Conservation (phyloP, 1,140 invertebrate genomes). For the Drosophila pruinosa region DNA sequence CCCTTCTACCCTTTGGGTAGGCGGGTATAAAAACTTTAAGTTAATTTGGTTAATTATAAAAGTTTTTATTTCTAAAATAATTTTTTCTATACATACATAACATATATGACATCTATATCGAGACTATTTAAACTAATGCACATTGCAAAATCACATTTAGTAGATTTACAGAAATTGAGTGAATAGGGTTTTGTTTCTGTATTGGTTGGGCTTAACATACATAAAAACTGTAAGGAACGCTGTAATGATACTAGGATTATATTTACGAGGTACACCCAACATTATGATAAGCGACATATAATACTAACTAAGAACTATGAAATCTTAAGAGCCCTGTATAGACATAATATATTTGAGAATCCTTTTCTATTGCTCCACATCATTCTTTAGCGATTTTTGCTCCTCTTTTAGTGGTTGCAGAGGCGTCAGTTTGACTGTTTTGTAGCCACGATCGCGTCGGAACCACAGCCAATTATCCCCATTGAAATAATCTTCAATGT, state of each 20-base stretch:
- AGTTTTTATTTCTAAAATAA: neutral
- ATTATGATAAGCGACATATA: conserved; percentile 19
- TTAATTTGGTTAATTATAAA: neutral
- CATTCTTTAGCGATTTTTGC: neutral
- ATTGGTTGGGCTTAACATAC: conserved; percentile 16
- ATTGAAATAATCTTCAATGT: conserved; percentile 91
- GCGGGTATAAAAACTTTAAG: neutral
- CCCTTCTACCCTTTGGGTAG: too few relatives aligned
- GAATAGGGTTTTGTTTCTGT: conserved; percentile 6
- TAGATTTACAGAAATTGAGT: conserved; percentile 23
- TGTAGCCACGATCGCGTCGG: conserved; percentile 69
- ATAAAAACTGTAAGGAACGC: conserved; percentile 37
- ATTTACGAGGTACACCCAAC: conserved; percentile 51
- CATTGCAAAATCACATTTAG: conserved; percentile 38
- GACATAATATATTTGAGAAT: conserved; percentile 11
- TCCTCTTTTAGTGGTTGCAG: conserved; percentile 40
- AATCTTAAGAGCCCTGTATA: conserved; percentile 51
- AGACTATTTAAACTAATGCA: conserved; percentile 29
- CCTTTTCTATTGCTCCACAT: conserved; percentile 12
- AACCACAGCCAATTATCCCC: conserved; percentile 87
- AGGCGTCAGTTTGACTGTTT: conserved; percentile 53
- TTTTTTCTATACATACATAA: neutral
- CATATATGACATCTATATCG: conserved; percentile 5
- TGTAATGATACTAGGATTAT: conserved; percentile 28
- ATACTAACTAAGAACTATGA: conserved; percentile 42